Base-by-base conservation (phyloP, 1,140 invertebrate genomes). In the Euschistus heros region DNA sequence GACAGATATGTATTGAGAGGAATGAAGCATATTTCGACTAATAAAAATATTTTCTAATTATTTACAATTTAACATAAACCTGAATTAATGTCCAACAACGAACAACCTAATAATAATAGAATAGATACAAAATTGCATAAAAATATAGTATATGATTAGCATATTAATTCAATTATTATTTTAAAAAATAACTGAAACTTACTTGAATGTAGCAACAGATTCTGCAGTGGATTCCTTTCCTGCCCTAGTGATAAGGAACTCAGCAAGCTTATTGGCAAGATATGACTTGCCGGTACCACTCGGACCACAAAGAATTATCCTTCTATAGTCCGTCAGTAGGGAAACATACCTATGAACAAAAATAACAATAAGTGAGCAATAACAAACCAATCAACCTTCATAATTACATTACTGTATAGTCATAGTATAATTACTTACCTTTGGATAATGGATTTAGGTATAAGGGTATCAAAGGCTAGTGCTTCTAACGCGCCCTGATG, bases 241-340 rank as follows among this genome's bases (percentile, higher is more conserved):
- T 65, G 81, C 80, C 67, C 82, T 78, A 69, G 85, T 75, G 69
- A 88, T 90, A 68, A 97, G 84, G 73, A 92, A 94, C 74, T 95
- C 90, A 0, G 94, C 94, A 18, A 98, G 76, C 75, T 95, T 92
- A n/a, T 91, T 88, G 3, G 95, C 95, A 47, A 98, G 77, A 73
- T 97, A 97, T 5, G 93, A 95, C 76, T 99, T 99, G 7, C 97
- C 96, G 0, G 94, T 98, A 33, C 95, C 96, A 73, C 91, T 94
- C 2, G 95, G 93, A 0, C 97, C 97, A 79, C 93, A 97, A 2
- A 99, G 77, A 57, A 98, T 96, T 30, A 99, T 86, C 20, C 95
- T 79, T 42, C 93, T 80, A 77, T 98, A 93, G 73, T 98, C 94
- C 24, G 88, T 86, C 57, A 99, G 75, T 50, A 97, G 78, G 6